phyloP scores from a whole-genome alignment of 2,888 invertebrate genomes.

The Hemistola chrysoprasaria region DNA sequence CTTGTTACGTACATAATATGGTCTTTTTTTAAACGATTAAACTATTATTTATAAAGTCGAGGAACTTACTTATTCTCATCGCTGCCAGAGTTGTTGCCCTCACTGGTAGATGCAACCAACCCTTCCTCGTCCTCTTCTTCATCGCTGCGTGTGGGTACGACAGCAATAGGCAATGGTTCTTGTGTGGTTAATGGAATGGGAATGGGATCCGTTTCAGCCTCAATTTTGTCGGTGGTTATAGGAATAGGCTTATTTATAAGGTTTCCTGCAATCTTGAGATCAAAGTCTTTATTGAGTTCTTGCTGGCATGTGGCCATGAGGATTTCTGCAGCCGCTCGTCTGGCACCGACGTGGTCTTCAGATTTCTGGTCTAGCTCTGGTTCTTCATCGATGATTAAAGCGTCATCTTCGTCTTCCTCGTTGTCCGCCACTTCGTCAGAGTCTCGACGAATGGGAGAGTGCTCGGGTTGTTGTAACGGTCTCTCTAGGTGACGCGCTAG shows the following conservation, averaged over 20 bases:
- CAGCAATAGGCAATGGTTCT: constrained; percentile 91
- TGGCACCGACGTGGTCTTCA: constrained; percentile 71
- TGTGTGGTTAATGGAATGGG: constrained; percentile 70
- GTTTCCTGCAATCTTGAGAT: constrained; percentile 79
- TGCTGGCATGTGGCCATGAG: constrained; percentile 75
- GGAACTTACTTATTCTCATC: constrained; percentile 88
- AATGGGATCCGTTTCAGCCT: constrained; percentile 62
- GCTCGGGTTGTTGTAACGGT: constrained; percentile 70
- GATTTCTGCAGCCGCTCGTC: constrained; percentile 82
- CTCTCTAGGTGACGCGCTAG: constrained; percentile 89
- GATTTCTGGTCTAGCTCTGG: constrained; percentile 54
- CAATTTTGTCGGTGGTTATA: constrained; percentile 59
- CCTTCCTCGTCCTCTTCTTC: constrained; percentile 90
- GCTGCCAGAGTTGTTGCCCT: constrained; percentile 91
- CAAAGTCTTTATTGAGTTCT: constrained; percentile 74
- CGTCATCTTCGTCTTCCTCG: constrained; percentile 86
- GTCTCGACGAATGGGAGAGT: constrained; percentile 64
- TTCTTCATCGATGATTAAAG: constrained; percentile 86
- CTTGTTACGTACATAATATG: too few relatives aligned
- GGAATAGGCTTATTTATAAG: constrained; percentile 78
- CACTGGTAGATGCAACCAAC: constrained; percentile 90
- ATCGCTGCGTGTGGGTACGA: constrained; percentile 74
- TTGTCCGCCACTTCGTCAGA: constrained; percentile 83
- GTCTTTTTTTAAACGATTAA: too few relatives aligned
- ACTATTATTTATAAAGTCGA: neutral